Evolutionary conservation across 2,113 vertebrate species (phyloP), one percentile per base, ranked within the genome.

Genomic region (Corvus moneduloides): DNA sequence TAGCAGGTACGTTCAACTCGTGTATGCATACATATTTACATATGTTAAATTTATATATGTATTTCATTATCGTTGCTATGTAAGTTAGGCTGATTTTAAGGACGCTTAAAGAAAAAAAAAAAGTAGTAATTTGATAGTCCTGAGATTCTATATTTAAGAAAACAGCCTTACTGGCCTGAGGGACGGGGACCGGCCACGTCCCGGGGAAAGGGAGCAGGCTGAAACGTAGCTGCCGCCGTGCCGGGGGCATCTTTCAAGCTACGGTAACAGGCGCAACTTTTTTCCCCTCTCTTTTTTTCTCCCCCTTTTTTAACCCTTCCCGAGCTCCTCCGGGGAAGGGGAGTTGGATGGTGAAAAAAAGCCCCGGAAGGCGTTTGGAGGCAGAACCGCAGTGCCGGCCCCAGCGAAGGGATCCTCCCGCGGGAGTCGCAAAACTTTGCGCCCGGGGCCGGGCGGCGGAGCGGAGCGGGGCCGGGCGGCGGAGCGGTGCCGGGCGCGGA

Each of bases 1-100:
- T 94, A 89, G 89, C 98, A 98, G 98, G 98, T 98, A 98, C 61
- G 98, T 98, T 94, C 95, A 97, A 94, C 74, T 95, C 72, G 35
- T 76, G 75, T 88, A 68, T 90, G 54, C 87, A 87, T 94, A 58
- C 87, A 77, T 86, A 85, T 89, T 72, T 92, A 78, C 58, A 66
- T 93, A 68, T 84, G 77, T 30, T 87, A 94, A 90, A 90, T 77
- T 88, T 90, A 56, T 91, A 33, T 95, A 93, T 91, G n/a, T 87
- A 78, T 94, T 87, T 93, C 75, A 91, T 88, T 86, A 82, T 26
- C 27, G 23, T 73, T 80, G 43, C 18, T 77, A 48, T 4, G 23
- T 71, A 84, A 81, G 64, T 61, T 15, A 90, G 61, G 8, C 37
- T 75, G 49, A 56, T 66, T 74, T 87, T 72, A 54, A 44, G 27